Percentiles rank a stretch among this genome's conserved stretches.
Evolutionary conservation across 2,113 vertebrate species (phyloP).

Genomic region (Empidonax alnorum): DNA sequence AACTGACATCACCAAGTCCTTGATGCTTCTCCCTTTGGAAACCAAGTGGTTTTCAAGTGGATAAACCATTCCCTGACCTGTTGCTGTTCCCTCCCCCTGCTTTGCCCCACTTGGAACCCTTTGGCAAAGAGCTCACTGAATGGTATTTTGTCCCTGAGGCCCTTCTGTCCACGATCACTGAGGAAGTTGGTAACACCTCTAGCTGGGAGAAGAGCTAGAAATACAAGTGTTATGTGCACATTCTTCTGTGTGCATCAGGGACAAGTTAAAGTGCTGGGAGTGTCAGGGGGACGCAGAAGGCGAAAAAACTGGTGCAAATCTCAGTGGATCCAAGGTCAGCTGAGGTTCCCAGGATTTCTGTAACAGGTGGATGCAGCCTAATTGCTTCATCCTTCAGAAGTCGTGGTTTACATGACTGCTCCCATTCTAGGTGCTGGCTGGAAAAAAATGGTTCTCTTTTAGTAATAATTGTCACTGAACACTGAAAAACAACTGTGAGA

Average conservation of each 20-base stretch:
- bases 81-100: not conserved
- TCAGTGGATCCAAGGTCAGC: not conserved
- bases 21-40: not conserved
- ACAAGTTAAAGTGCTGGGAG: not conserved
- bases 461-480: not conserved
- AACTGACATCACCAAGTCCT: not conserved
- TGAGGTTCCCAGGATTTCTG: not conserved
- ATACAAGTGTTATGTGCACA: not conserved
- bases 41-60: not conserved
- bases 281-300: not conserved
- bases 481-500: not conserved
- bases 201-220: not conserved
- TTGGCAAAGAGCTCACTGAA: not conserved
- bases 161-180: not conserved
- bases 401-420: not conserved
- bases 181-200: not conserved
- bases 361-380: not conserved
- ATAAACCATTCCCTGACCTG: not conserved
- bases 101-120: not conserved
- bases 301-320: not conserved
- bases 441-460: not conserved
- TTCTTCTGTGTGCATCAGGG: not conserved
- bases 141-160: not conserved
- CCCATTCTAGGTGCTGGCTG: not conserved
- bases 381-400: not conserved